These are phyloP conservation scores for Styela clava DNA, from an alignment of 23 tunicate genomes.

Conservation along the genomic window DNA sequence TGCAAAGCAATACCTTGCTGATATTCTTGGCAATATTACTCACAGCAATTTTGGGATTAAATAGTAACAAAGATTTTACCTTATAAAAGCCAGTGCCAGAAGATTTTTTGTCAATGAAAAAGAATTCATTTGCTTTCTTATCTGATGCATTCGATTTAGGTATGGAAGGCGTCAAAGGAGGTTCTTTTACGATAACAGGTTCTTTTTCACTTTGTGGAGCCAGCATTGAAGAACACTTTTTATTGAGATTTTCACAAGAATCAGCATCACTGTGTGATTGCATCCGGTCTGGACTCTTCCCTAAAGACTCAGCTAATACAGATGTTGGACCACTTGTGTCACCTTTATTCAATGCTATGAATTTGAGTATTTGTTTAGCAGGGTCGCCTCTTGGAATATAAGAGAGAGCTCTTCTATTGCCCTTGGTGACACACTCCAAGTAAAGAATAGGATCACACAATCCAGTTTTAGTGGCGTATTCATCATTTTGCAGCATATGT, in stretches of 20 bases:
- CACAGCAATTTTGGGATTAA: too few relatives aligned
- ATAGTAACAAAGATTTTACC: not conserved
- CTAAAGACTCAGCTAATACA: not conserved
- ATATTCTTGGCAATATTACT: too few relatives aligned
- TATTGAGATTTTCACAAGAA: too few relatives aligned
- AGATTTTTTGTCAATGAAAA: not conserved
- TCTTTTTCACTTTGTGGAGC: too few relatives aligned
- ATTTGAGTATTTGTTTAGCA: conserved; percentile 18
- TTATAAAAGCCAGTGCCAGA: not conserved
- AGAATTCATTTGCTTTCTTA: not conserved
- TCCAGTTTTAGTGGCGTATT: not conserved
- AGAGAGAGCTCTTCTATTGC: conserved; percentile 23
- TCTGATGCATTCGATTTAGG: not conserved
- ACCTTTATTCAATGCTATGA: conserved; percentile 19
- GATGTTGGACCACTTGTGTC: not conserved
- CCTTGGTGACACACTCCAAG: conserved; percentile 11
- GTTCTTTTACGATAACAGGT: too few relatives aligned
- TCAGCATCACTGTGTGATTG: too few relatives aligned
- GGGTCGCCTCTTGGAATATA: conserved; percentile 17
- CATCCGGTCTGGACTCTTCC: too few relatives aligned
- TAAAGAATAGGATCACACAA: conserved; percentile 14
- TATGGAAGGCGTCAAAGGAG: too few relatives aligned
- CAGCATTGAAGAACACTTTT: too few relatives aligned
- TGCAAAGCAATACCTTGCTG: too few relatives aligned
- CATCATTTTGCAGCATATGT: not conserved